Evolutionary conservation across 1,140 invertebrate species (phyloP).

Genomic region (Conopomorpha cramerella): DNA sequence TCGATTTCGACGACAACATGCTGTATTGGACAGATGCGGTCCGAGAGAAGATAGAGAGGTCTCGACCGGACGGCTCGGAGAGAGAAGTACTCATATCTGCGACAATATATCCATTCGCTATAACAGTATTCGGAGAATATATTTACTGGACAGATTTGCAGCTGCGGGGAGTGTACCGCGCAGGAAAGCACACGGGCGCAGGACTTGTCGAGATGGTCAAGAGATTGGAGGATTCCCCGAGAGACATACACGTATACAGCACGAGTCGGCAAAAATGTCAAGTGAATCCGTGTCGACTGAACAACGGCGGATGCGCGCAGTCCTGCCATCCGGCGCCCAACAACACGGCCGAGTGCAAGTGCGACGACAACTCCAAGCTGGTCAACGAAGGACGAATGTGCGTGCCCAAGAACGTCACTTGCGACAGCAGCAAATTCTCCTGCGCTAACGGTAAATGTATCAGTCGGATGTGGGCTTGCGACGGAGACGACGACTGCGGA

Average conservation of each 20-base stretch:
- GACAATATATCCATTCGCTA: constrained; percentile 95
- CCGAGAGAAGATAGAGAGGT: constrained; percentile 94
- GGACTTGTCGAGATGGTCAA: constrained; percentile 94
- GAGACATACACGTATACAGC: constrained; percentile 91
- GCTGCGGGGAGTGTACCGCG: constrained; percentile 90
- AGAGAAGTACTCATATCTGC: constrained; percentile 80
- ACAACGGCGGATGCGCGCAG: constrained; percentile 95
- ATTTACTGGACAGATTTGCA: constrained; percentile 99
- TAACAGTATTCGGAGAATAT: constrained; percentile 88
- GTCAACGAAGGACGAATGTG: constrained; percentile 94
- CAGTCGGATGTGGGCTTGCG: constrained; percentile 94
- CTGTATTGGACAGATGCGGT: constrained; percentile 98
- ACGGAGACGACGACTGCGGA: constrained; percentile 93
- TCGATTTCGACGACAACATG: constrained; percentile 94
- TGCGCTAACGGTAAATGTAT: constrained; percentile 96
- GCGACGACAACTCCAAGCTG: constrained; percentile 82
- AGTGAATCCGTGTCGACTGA: constrained; percentile 84
- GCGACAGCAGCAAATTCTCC: constrained; percentile 87
- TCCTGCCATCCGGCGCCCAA: constrained; percentile 90
- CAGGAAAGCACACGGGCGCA: constrained; percentile 95
- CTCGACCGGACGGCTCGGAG: constrained; percentile 83
- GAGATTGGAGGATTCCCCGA: constrained; percentile 84
- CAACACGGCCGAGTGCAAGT: constrained; percentile 83
- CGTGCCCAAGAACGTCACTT: constrained; percentile 84
- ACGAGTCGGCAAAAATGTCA: constrained; percentile 78